Evolutionary conservation across 2,797 vertebrate species (phyloP).

Genomic region (Sebastes trivittatus): DNA sequence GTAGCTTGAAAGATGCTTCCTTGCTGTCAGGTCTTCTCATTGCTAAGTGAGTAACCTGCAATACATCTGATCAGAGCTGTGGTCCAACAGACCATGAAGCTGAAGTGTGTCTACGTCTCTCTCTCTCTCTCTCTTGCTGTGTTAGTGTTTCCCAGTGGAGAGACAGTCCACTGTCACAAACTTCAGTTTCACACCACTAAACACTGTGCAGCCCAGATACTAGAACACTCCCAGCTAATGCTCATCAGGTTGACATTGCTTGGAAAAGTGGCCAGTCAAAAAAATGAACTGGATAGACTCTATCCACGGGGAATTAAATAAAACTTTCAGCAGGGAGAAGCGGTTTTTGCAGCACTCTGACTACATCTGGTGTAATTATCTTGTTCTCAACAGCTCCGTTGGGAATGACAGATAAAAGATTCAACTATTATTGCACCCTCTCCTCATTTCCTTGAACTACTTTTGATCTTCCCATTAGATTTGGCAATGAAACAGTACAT

Average conservation of each 20-base stretch:
- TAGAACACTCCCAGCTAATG: constrained; percentile 33
- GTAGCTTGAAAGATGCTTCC: constrained; percentile 28
- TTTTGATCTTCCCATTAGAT: constrained; percentile 55
- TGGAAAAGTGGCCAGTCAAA: constrained; percentile 39
- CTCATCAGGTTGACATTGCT: constrained; percentile 30
- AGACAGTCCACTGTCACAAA: constrained; percentile 38
- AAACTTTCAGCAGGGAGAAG: constrained; percentile 24
- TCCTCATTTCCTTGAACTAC: constrained; percentile 53
- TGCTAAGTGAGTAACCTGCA: constrained; percentile 16
- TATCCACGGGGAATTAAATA: constrained; percentile 38
- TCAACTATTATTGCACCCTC: constrained; percentile 33
- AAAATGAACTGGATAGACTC: constrained; percentile 28
- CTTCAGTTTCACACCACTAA: constrained; percentile 53
- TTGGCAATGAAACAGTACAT: constrained; percentile 39
- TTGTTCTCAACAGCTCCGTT: constrained; percentile 34
- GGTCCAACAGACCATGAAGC: constrained; percentile 13
- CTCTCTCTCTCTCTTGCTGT: neutral
- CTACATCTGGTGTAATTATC: constrained; percentile 59
- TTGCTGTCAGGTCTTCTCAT: constrained; percentile 16
- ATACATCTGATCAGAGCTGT: constrained; percentile 35
- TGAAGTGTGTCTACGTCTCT: neutral
- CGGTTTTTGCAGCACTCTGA: constrained; percentile 38
- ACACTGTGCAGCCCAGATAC: constrained; percentile 16
- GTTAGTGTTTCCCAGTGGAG: constrained; percentile 13
- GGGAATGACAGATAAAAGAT: constrained; percentile 58